Base-by-base conservation (phyloP, 1,140 invertebrate genomes). In the Gryon sp. region DNA sequence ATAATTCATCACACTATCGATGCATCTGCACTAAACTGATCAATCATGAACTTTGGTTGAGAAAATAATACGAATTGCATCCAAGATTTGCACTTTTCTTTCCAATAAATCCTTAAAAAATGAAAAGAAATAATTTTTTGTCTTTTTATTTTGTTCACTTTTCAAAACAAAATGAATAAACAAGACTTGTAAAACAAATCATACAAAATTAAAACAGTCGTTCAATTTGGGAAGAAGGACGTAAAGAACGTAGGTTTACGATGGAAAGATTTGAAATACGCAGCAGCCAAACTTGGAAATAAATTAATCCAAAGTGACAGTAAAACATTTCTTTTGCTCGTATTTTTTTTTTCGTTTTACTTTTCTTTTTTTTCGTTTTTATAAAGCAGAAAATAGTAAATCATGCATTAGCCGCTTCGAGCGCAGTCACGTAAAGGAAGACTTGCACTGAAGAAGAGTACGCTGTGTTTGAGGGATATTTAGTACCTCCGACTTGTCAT, bases 351-450 rank as follows among this genome's bases (percentile, higher is more conserved):
- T 24, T 4, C 7, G 22, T 24, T 4, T 24, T 24, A 4, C 3
- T 24, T 24, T 4, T 24, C 15, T 8, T 26, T 40, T 50, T 52
- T 52, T 30, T 46, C 12, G 19, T 52, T 53, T 70, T 45, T 70
- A 28, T 40, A 34, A 57, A 63, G 57, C 50, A 50, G 20, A 38
- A 53, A 66, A 60, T 45, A 43, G 41, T 74, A 66, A 57, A 65
- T 74, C 52, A 74, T 66, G 52, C 52, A 74, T 60, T 66, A 60
- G 70, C 16, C n/a, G 52, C 9, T 74, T 19, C 26, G 32, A 63
- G 4, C 52, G 7, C 22, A 66, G 70, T 74, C 69, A 74, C 69
- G 69, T 74, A 74, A 45, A 65, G 46, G 59, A 74, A 59, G 60
- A 59, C 41, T 66, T 53, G 26, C 36, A 38, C 28, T 53, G 34